Evolutionary conservation across 92 coral and sea anemone genomes (phyloP), one percentile per base, ranked within the genome.

Genomic region (Bergia puertoricense): DNA sequence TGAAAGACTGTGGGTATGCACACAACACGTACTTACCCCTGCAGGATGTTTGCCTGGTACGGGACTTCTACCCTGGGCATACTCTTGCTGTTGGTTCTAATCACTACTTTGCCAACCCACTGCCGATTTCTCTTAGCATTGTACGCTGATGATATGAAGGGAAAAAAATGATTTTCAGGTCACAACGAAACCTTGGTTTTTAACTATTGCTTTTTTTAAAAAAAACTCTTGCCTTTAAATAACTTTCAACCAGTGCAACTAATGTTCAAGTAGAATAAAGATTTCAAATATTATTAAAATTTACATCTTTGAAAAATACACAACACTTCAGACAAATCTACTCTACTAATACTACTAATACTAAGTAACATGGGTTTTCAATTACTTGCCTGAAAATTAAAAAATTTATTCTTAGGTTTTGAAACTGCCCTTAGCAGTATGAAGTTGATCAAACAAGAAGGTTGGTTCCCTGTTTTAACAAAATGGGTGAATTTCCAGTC

Each of bases 41-140:
- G 96, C 36, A 97, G 82, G 77, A 97, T 94, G 80, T 97, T 95
- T 16, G 93, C 99, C 90, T 97, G 99, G 90, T 91, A 97, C 30
- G 96, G 96, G 22, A 97, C 86, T 82, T 92, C 98, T 75, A 97
- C 68, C 74, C 92, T 95, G 23, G 94, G 95, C 36, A 92, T 77
- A 74, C 86, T 85, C 91, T 97, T 97, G 48, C 97, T 97, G 88
- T 92, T 97, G 41, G 98, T 94, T 89, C 82, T 92, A 41, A 97
- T 93, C 44, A 92, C 56, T 42, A 97, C 67, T 85, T 94, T 97
- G 79, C 99, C 99, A 85, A 72, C 88, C 74, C 89, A 83, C 88
- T 97, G 99, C 76, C 93, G 92, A 79, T 54, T 87, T 82, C 98
- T 94, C 86, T 97, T 97, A 14, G 94, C 96, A 89, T 97, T 92